A percentile compares a stretch with the other conserved stretches of the same genome.
Conservation (phyloP, 2,888 invertebrate species). For the Adineta ricciae region DNA sequence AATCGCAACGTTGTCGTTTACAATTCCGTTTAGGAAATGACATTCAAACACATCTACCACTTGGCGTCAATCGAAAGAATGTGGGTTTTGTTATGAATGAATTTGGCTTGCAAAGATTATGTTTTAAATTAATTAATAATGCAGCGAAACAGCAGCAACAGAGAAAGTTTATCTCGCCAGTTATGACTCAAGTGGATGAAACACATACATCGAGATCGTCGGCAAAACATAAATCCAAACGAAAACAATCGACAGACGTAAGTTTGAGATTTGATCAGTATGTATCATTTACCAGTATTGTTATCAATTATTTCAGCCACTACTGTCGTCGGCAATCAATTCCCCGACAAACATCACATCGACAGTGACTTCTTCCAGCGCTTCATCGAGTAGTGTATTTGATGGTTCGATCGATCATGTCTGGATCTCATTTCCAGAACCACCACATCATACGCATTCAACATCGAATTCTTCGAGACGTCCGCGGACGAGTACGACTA, state of each 20-base stretch:
- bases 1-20: neutral
- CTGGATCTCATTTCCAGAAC: slow-evolving; percentile 4
- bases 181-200: neutral
- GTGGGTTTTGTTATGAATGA: slow-evolving; percentile 1
- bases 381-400: neutral
- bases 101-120: neutral
- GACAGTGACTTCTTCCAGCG: neutral
- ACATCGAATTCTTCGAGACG: neutral
- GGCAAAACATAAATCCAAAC: neutral
- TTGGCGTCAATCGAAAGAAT: neutral
- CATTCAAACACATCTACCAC: neutral
- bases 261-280: too few relatives aligned
- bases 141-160: neutral
- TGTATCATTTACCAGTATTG: too few relatives aligned
- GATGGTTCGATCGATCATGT: slow-evolving; percentile 7
- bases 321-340: too few relatives aligned
- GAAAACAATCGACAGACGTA: slow-evolving; percentile 3
- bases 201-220: neutral
- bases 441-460: neutral
- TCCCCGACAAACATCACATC: neutral
- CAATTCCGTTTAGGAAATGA: neutral
- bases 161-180: neutral
- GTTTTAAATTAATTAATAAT: slow-evolving; percentile 7
- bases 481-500: neutral
- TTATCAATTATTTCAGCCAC: too few relatives aligned